These are phyloP conservation scores for Chymomyza caudatula DNA, from an alignment of 2,888 invertebrate genomes.

Conservation along the genomic window DNA sequence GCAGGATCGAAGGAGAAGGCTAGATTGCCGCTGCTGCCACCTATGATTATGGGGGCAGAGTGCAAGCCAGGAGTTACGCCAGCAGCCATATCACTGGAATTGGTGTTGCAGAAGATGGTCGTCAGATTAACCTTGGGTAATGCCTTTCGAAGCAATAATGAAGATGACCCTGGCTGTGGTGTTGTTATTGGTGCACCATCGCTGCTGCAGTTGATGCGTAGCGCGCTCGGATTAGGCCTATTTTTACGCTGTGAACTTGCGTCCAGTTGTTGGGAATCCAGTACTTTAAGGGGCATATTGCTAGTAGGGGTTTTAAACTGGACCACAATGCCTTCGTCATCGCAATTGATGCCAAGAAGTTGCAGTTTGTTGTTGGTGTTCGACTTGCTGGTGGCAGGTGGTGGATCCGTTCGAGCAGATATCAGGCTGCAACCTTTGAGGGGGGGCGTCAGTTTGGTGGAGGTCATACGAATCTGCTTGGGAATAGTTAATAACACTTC, in stretches of 20 bases:
- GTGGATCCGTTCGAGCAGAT: neutral
- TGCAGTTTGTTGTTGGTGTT: slow-evolving; percentile 46
- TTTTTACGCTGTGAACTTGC: slow-evolving; percentile 31
- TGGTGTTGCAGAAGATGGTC: slow-evolving; percentile 72
- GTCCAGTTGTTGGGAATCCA: slow-evolving; percentile 26
- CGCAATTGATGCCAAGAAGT: slow-evolving; percentile 3
- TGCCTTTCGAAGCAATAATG: slow-evolving; percentile 61
- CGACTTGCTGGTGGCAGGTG: slow-evolving; percentile 36
- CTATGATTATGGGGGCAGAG: slow-evolving; percentile 63
- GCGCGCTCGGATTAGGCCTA: slow-evolving; percentile 48
- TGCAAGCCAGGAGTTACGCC: slow-evolving; percentile 10
- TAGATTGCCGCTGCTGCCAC: slow-evolving; percentile 20
- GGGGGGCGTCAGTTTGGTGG: slow-evolving; percentile 68
- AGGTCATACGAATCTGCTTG: slow-evolving; percentile 30
- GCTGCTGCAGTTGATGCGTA: slow-evolving; percentile 47
- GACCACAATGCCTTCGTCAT: slow-evolving; percentile 38
- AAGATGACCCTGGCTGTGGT: slow-evolving; percentile 41
- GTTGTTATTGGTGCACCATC: slow-evolving; percentile 17
- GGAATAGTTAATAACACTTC: neutral
- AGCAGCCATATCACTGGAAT: slow-evolving; percentile 16
- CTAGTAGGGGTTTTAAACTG: slow-evolving; percentile 72
- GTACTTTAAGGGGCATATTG: slow-evolving; percentile 51
- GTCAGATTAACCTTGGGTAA: slow-evolving; percentile 77
- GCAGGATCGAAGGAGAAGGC: slow-evolving; percentile 55
- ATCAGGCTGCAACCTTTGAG: slow-evolving; percentile 59